Conservation (phyloP, 2,797 vertebrate species). For the Hozukius guyotensis region DNA sequence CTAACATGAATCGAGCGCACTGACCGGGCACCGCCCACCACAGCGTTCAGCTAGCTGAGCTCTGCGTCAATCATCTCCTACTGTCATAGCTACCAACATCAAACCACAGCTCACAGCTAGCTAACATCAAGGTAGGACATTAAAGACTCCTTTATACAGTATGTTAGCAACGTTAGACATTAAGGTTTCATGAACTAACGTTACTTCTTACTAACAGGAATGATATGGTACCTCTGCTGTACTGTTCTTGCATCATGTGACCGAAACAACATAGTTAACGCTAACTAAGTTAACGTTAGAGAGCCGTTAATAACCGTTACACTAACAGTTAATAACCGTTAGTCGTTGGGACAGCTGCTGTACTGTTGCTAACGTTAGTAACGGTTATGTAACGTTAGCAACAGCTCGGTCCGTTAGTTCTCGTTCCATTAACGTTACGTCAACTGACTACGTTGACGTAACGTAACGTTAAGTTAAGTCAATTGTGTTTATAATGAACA, state of each 20-base stretch:
- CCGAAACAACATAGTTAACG: background rate
- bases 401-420: background rate
- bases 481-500: background rate
- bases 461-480: too few species aligned
- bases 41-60: background rate
- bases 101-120: background rate
- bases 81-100: too few species aligned
- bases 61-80: too few species aligned
- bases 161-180: background rate
- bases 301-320: background rate
- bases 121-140: slow-evolving; percentile 6
- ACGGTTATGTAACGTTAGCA: background rate
- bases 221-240: too few species aligned
- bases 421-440: background rate
- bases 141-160: rapidly evolving
- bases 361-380: background rate
- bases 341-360: background rate
- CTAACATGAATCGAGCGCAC: background rate
- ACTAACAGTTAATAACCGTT: too few species aligned
- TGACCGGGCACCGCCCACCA: slow-evolving; percentile 17
- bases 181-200: background rate
- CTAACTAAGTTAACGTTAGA: background rate
- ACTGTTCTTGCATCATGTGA: background rate
- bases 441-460: background rate
- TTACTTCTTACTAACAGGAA: background rate